A percentile compares a stretch with the other conserved stretches of the same genome.
Evolutionary conservation across 2,888 invertebrate genomes (phyloP).

Genomic region (Spisula subtruncata): DNA sequence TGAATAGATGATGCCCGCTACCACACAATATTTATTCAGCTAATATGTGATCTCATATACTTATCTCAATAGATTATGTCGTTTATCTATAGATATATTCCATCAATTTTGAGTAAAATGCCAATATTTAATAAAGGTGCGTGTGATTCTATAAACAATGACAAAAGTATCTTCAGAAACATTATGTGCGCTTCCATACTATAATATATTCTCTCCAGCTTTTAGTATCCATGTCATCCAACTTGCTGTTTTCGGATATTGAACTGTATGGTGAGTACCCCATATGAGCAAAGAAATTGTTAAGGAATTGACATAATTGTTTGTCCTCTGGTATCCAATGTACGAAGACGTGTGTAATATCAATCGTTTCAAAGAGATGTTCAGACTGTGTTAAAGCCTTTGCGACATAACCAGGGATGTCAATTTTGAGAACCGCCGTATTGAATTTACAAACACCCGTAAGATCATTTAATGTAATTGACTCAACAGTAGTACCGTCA

Average conservation of each 20-base stretch:
- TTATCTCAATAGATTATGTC: too few relatives aligned
- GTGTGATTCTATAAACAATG: too few relatives aligned
- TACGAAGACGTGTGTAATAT: conserved; percentile 70
- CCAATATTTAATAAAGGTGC: too few relatives aligned
- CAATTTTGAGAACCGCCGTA: conserved; percentile 69
- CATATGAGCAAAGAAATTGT: conserved; percentile 34
- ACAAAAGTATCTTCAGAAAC: neutral
- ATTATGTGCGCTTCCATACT: conserved; percentile 15
- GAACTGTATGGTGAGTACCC: conserved; percentile 47
- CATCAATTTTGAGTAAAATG: too few relatives aligned
- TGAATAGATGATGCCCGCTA: too few relatives aligned
- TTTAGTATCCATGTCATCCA: neutral
- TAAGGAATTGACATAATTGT: conserved; percentile 11
- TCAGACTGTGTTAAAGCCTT: conserved; percentile 48
- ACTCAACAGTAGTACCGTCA: conserved; percentile 14
- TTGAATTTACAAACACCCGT: conserved; percentile 48
- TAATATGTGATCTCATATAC: too few relatives aligned
- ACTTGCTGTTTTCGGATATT: neutral
- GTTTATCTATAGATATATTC: too few relatives aligned
- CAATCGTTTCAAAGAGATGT: conserved; percentile 56
- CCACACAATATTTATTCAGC: too few relatives aligned
- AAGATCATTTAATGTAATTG: conserved; percentile 65
- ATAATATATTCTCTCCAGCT: neutral
- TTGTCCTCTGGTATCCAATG: conserved; percentile 59
- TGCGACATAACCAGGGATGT: conserved; percentile 58